These are phyloP conservation scores for Hydra vulgaris DNA, from an alignment of 30 jellyfish, hydroid and myxozoan species.

Conservation along the genomic window DNA sequence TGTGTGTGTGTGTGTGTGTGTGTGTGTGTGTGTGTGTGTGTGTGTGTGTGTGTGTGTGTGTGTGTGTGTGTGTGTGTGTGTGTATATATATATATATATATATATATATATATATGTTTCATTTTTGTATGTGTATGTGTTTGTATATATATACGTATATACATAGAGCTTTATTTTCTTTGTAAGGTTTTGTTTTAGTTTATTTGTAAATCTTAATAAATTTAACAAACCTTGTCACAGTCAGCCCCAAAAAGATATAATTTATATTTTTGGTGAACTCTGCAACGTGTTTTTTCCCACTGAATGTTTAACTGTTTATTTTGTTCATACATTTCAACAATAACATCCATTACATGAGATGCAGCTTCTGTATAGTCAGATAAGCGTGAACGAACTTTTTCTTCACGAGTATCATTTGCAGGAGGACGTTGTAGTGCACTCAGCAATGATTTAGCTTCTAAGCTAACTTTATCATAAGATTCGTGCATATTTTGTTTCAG, in stretches of 20 bases:
- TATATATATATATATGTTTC: too few species aligned
- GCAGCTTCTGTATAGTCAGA: slow-evolving; percentile 95
- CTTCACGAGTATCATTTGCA: slow-evolving; percentile 57
- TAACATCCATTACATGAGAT: slow-evolving; percentile 91
- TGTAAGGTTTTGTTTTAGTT: too few species aligned
- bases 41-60: too few species aligned
- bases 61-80: too few species aligned
- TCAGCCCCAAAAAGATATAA: slow-evolving; percentile 62
- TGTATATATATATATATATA: too few species aligned
- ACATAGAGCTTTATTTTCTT: too few species aligned
- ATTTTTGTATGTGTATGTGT: too few species aligned
- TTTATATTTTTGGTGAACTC: slow-evolving; percentile 57
- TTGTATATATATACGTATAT: too few species aligned
- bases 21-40: too few species aligned
- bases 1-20: too few species aligned
- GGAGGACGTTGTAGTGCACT: slow-evolving; percentile 90
- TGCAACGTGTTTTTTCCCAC: slow-evolving; percentile 84
- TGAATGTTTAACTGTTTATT: slow-evolving; percentile 63
- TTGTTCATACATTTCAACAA: slow-evolving; percentile 83
- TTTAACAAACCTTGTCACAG: slow-evolving; percentile 64
- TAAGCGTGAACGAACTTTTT: slow-evolving; percentile 86
- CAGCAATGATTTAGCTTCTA: slow-evolving; percentile 71
- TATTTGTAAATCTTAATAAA: too few species aligned
- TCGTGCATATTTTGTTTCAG: slow-evolving; percentile 62
- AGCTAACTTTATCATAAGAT: slow-evolving; percentile 60